These are phyloP conservation scores for Amblyornis subalaris DNA, from an alignment of 2,113 vertebrate genomes.

Conservation along the genomic window DNA sequence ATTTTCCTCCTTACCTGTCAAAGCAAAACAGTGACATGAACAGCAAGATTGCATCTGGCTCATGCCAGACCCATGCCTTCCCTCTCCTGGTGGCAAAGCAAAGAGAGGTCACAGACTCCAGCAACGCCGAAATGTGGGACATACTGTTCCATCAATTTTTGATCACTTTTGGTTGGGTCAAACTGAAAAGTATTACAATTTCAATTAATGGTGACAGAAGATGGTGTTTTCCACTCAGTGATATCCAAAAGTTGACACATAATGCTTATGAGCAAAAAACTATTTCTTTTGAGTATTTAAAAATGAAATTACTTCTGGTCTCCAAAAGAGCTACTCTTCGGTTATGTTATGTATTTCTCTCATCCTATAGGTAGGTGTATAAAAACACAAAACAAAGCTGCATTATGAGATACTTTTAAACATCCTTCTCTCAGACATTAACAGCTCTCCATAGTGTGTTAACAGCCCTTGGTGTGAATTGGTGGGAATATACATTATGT, in stretches of 20 bases:
- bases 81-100: neutral
- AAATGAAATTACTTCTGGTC: neutral
- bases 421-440: neutral
- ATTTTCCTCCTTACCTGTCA: neutral
- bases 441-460: neutral
- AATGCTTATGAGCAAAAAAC: slow-evolving; percentile 4
- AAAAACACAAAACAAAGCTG: neutral
- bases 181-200: neutral
- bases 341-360: neutral
- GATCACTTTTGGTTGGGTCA: neutral
- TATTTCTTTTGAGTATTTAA: slow-evolving; percentile 8
- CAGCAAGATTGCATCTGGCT: neutral
- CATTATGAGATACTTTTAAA: neutral
- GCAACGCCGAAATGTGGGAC: neutral
- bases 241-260: neutral
- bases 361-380: neutral
- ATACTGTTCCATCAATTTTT: neutral
- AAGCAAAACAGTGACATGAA: neutral
- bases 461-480: neutral
- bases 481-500: slow-evolving; percentile 13
- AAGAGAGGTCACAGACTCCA: neutral
- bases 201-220: neutral
- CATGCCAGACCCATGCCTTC: neutral
- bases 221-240: neutral
- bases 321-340: neutral